These are phyloP conservation scores for Myotis findleyi DNA, from an alignment of 2,797 vertebrate species.

Conservation along the genomic window DNA sequence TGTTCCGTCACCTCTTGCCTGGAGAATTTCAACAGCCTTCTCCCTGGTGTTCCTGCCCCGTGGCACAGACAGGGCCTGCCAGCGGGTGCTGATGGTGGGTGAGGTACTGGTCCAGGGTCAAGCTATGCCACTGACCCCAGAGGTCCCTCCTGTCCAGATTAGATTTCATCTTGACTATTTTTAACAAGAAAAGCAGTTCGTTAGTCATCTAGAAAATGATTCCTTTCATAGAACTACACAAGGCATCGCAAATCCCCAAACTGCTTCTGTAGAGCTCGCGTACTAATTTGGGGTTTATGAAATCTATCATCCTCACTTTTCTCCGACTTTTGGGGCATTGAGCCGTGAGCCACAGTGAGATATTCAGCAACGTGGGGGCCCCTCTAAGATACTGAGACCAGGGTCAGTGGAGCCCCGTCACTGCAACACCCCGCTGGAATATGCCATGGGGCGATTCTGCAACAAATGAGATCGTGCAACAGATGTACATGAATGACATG, in stretches of 20 bases:
- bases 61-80: neutral
- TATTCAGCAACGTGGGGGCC: neutral
- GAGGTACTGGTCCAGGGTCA: neutral
- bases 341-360: neutral
- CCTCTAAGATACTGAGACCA: neutral
- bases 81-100: neutral
- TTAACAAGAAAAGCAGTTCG: neutral
- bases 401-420: neutral
- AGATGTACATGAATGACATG: neutral
- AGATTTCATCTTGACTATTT: neutral
- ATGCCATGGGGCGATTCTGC: accelerated
- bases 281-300: neutral
- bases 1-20: neutral
- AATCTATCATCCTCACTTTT: neutral
- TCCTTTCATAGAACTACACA: neutral
- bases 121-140: neutral
- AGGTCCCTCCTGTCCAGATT: neutral
- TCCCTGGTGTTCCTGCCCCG: too few species aligned
- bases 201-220: neutral
- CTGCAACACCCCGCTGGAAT: neutral
- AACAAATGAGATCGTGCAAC: neutral
- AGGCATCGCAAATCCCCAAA: neutral
- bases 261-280: neutral
- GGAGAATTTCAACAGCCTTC: neutral
- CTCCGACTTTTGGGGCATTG: neutral